Base-by-base conservation (phyloP, 2,888 invertebrate genomes). In the Xestia ashworthii region DNA sequence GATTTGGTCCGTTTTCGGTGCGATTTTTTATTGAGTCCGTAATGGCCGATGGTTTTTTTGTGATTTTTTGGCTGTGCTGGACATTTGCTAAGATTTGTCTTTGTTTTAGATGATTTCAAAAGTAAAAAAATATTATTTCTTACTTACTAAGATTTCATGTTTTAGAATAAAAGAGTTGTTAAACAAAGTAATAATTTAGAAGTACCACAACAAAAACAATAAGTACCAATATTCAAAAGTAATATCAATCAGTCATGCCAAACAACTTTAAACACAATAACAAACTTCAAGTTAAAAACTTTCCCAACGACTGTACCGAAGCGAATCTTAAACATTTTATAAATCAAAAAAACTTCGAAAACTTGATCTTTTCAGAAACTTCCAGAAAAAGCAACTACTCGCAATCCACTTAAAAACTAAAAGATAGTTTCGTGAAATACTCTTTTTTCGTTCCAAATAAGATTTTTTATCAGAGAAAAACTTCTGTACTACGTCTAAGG, bases 321-420 rank as follows among this genome's bases (percentile, higher is more conserved):
- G 64, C 71, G 67, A 85, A 74, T 71, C 64, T 85, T 68, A 60
- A 82, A 76, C 67, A 82, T 76, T 85, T 75, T 76, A 44, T 65
- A 82, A 83, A 83, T 85, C 66, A 83, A 82, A 85, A 75, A 81
- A 85, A 60, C 82, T 85, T 50, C 46, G 62, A 44, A 83, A 83
- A 68, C 86, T 83, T 71, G 69, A 82, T 85, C 82, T 77, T 70
- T 67, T 68, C 60, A 55, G 50, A 80, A 87, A 86, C 60, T 77
- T 76, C 48, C 19, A 41, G 71, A 69, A 80, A 78, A 67, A 74
- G 68, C 58, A 62, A 85, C 71, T 70, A 46, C 66, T 76, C 4
- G 73, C 78, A 82, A 86, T 87, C 70, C 86, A 83, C 86, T 88
- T 88, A 78, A 85, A 80, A 82, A 81, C 74, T 85, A 41, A 55